Evolutionary conservation across 2,113 vertebrate genomes (phyloP), one percentile per base, ranked within the genome.

Genomic region (Colinus virginianus): DNA sequence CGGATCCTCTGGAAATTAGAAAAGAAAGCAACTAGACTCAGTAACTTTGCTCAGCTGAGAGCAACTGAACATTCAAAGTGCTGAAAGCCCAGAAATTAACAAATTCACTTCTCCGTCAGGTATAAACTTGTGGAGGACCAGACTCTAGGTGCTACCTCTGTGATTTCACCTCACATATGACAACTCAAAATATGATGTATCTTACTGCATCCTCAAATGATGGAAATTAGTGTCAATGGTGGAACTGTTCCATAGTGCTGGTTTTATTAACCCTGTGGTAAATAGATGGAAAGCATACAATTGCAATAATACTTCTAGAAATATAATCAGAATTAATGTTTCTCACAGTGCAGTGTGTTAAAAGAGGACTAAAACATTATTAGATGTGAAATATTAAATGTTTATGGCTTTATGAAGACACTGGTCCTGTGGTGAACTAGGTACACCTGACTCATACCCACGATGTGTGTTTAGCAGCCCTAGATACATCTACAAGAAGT

Each of bases 1-100:
- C 99, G 98, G 69, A 99, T 99, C 97, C 99, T 98, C 99, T 99
- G 97, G 63, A 97, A 96, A 95, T 12, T 71, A 95, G 93, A 96
- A 68, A 74, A 70, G 63, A 84, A 84, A 64, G 40, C 48, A 91
- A 48, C 53, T 67, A 63, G 43, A 45, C 36, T 81, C 38, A 43
- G 69, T 56, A 69, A 38, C 42, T 56, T 18, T 85, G 16, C 66
- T 70, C 32, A 1, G 0, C 17, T 81, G 55, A 95, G 90, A 61
- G 13, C 19, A 58, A 49, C 42, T 74, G 28, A 22, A 77, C 9
- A 21, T 49, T 76, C 20, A 43, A 34, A 75, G 56, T 46, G 66
- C 48, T 53, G 59, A 58, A 83, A 78, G 46, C 25, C 59, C 36
- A 48, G 55, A 74, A 80, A 88, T 46, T 30, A 95, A 74, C 28